Evolutionary conservation across 1,140 invertebrate species (phyloP), one percentile per base, ranked within the genome.

Genomic region (Penaeus japonicus): DNA sequence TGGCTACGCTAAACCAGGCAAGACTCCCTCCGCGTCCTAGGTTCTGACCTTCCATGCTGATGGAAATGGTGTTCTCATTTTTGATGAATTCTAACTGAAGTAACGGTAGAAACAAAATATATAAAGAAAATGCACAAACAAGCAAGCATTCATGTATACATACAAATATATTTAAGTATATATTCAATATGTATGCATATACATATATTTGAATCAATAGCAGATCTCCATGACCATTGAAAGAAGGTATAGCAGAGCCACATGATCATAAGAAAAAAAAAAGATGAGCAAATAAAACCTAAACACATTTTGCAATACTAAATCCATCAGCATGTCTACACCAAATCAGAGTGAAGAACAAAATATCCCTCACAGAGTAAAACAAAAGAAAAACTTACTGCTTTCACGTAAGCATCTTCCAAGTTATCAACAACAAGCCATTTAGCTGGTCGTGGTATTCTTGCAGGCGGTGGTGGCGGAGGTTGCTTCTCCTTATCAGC

Each of bases 351-450:
- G 3, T 57, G n/a, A 57, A 24, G 32, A 55, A 59, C 57, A 18
- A 57, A 35, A 22, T 47, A 24, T 20, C 24, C 32, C 15, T 24
- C 20, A 35, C 47, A 24, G 1, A 54, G 20, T 3, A 39, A 2
- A 70, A 84, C 30, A 70, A 17, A 20, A 54, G 4, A 30, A 53
- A 73, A 20, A 73, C 85, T 65, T 59, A 88, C 87, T 47, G 87
- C 79, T 77, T 88, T 88, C 30, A 47, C 30, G 35, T 77, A 84
- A 12, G 87, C 80, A 47, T 88, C 87, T 77, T 75, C 80, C 20
- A 83, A 15, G 7, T 53, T 57, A 84, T 88, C 87, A 77, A 88
- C 84, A 17, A 88, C 24, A 15, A 88, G 18, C 87, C 87, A 88
- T 22, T 88, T 88, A 4, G 80, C 30, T 39, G 87, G 87, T n/a